phyloP scores from a whole-genome alignment of 2,888 invertebrate species.

The Galeruca laticollis region DNA sequence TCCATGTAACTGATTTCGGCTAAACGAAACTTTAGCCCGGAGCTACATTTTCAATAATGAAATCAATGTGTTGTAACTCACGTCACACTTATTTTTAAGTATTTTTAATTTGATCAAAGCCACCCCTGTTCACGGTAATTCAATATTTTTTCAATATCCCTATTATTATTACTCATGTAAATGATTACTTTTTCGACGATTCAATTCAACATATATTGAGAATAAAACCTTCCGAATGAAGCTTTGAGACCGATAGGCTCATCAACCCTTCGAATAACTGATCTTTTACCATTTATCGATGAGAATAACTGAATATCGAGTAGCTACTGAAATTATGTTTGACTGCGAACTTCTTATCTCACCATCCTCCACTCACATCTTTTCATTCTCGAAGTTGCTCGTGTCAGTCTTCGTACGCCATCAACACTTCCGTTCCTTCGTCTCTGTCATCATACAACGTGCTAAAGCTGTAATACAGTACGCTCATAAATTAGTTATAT shows the following conservation, averaged over 20 bases:
- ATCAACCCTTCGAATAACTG: neutral
- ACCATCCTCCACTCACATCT: constrained; percentile 6
- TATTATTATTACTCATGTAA: neutral
- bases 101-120: no score
- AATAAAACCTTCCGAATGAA: neutral
- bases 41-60: no score
- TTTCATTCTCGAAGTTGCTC: constrained; percentile 8
- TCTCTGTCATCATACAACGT: neutral
- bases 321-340: neutral
- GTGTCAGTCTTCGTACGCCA: neutral
- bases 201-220: neutral
- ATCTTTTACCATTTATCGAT: neutral
- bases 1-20: no score
- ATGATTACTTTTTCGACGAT: neutral
- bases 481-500: no score
- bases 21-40: no score
- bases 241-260: neutral
- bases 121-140: no score
- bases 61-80: no score
- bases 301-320: neutral
- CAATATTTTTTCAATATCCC: no score
- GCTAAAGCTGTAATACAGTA: neutral
- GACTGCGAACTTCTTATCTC: constrained; percentile 8
- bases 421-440: neutral
- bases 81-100: no score